These are phyloP conservation scores for Drosophila fungiperda DNA, from an alignment of 2,888 invertebrate genomes.

Conservation along the genomic window DNA sequence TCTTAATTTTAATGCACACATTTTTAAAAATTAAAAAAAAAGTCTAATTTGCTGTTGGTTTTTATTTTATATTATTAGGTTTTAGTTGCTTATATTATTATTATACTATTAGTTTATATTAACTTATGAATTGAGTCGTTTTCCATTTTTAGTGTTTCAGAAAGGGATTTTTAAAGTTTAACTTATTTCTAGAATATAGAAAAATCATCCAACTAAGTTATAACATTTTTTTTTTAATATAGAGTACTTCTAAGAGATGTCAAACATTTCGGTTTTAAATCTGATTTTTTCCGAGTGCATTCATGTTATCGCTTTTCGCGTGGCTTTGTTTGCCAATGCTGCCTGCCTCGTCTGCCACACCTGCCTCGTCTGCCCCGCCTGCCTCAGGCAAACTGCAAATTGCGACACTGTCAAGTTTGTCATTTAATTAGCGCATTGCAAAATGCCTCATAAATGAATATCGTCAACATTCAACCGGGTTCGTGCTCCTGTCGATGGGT, in stretches of 20 bases:
- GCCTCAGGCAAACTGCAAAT: conserved; percentile 34
- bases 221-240: not conserved
- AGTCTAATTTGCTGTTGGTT: too few relatives aligned
- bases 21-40: too few relatives aligned
- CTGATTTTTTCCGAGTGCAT: not conserved
- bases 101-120: not conserved
- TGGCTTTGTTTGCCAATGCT: conserved; percentile 4
- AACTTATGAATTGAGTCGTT: not conserved
- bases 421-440: conserved; percentile 71
- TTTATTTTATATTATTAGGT: not conserved
- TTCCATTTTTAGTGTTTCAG: not conserved
- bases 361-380: not conserved
- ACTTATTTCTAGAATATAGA: not conserved
- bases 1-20: too few relatives aligned
- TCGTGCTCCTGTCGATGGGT: conserved; percentile 50
- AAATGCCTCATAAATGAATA: conserved; percentile 62
- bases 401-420: conserved; percentile 62
- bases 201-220: not conserved
- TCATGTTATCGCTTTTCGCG: conserved; percentile 20
- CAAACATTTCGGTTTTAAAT: not conserved
- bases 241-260: not conserved
- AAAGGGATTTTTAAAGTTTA: not conserved
- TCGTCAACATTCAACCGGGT: conserved; percentile 40
- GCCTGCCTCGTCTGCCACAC: conserved; percentile 1
- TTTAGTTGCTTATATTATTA: not conserved